phyloP scores from a whole-genome alignment of 2,888 invertebrate species.

The Meliscaeva auricollis region DNA sequence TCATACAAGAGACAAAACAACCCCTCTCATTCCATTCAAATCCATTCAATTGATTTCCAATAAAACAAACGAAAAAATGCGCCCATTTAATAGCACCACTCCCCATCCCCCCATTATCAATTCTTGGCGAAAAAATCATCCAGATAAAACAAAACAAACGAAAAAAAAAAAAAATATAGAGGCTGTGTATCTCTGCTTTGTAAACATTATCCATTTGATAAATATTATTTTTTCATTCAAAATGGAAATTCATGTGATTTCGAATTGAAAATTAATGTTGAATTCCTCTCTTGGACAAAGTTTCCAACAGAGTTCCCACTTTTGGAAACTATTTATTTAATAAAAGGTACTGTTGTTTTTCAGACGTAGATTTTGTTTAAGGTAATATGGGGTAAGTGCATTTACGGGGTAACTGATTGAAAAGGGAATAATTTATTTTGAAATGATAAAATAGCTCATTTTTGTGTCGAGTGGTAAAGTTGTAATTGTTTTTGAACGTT shows the following conservation, averaged over 20 bases:
- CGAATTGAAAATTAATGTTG: conserved; percentile 25
- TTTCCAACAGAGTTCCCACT: conserved; percentile 8
- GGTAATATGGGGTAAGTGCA: too few species aligned
- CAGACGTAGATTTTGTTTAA: too few species aligned
- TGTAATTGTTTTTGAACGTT: too few species aligned
- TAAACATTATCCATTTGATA: conserved; percentile 14
- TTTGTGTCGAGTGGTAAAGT: too few species aligned
- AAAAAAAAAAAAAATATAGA: not conserved
- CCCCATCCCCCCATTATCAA: not conserved
- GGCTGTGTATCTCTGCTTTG: not conserved
- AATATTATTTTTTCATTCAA: conserved; percentile 18
- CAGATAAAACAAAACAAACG: not conserved
- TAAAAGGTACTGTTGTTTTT: too few species aligned
- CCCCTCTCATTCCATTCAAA: conserved; percentile 54
- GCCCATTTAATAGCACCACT: conserved; percentile 37
- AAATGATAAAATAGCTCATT: too few species aligned
- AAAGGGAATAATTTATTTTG: too few species aligned
- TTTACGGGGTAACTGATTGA: too few species aligned
- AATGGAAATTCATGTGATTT: conserved; percentile 47
- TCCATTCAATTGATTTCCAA: conserved; percentile 74
- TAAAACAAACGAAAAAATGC: conserved; percentile 49
- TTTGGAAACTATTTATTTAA: not conserved
- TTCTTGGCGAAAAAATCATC: not conserved
- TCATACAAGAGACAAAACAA: conserved; percentile 17
- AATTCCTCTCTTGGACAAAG: not conserved